Evolutionary conservation across 2,113 vertebrate genomes (phyloP).

Genomic region (Psammodynastes pulverulentus): DNA sequence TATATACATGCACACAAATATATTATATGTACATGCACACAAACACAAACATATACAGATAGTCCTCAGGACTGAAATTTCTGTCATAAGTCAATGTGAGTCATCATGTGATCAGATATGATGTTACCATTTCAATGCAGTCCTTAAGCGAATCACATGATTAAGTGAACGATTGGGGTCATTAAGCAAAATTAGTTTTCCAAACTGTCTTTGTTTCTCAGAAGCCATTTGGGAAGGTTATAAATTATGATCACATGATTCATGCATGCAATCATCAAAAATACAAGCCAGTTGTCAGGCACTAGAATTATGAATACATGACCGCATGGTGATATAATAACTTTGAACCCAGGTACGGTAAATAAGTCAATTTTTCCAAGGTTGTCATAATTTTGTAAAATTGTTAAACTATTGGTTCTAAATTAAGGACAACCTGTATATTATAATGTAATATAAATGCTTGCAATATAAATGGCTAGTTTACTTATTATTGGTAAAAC

Average conservation of each 20-base stretch:
- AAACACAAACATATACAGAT: not conserved
- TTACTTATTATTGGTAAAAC: not conserved
- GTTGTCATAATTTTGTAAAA: not conserved
- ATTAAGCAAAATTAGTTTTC: not conserved
- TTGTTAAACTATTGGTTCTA: not conserved
- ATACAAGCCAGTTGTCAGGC: not conserved
- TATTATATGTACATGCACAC: not conserved
- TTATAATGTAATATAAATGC: conserved; percentile 11
- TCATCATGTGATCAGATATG: not conserved
- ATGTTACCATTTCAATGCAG: not conserved
- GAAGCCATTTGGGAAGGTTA: not conserved
- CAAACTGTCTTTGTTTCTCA: not conserved
- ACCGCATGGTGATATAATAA: not conserved
- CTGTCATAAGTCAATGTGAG: not conserved
- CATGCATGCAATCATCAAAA: not conserved
- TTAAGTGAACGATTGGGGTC: not conserved
- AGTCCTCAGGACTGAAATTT: not conserved
- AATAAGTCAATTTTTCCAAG: not conserved
- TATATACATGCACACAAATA: not conserved
- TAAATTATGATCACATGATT: not conserved
- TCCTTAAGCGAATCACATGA: not conserved
- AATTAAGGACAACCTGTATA: not conserved
- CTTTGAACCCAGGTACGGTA: not conserved
- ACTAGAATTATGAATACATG: not conserved
- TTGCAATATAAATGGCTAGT: conserved; percentile 28